Evolutionary conservation across 2,888 invertebrate genomes (phyloP).

Genomic region (Halictus quadricinctus): DNA sequence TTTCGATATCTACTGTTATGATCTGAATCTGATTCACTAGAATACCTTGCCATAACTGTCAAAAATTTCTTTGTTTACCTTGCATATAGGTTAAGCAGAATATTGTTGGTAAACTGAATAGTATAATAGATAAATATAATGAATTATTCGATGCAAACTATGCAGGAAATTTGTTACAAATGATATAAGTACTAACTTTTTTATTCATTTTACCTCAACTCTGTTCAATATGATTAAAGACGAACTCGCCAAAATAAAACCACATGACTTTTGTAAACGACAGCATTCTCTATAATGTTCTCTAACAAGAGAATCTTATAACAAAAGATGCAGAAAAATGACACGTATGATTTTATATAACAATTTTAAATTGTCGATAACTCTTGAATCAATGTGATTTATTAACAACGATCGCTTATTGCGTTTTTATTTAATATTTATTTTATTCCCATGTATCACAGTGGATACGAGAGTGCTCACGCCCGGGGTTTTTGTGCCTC

Average conservation of each 20-base stretch:
- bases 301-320: neutral
- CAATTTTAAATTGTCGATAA: neutral
- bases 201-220: neutral
- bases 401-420: no score
- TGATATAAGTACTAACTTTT: neutral
- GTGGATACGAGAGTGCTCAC: no score
- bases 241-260: neutral
- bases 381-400: no score
- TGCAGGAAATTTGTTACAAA: neutral
- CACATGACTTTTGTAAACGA: neutral
- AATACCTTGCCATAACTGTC: conserved; percentile 77
- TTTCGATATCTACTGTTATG: conserved; percentile 75
- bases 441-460: no score
- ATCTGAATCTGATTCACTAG: conserved; percentile 80
- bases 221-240: neutral
- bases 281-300: neutral
- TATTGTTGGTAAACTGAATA: neutral
- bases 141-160: neutral
- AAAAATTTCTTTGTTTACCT: conserved; percentile 20
- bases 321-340: neutral
- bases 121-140: neutral
- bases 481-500: no score
- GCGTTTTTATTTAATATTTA: no score
- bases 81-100: neutral
- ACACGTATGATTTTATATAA: neutral